Conservation (phyloP, 1,140 invertebrate species). For the Rhagoletis pomonella region DNA sequence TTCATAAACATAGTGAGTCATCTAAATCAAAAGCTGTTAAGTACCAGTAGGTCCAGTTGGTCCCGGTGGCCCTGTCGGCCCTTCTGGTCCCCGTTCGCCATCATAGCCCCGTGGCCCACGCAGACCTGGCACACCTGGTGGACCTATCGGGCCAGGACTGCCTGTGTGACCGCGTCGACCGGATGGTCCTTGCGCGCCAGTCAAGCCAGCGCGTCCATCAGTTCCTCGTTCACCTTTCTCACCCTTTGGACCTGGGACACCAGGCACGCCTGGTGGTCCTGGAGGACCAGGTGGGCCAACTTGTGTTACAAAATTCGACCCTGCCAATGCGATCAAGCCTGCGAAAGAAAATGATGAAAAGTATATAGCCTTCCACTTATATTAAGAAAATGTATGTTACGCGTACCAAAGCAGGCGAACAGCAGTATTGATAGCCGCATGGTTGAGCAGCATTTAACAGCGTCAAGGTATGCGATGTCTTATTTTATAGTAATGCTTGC, state of each 20-base stretch:
- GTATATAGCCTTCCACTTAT: background rate
- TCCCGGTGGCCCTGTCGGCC: conserved; percentile 54
- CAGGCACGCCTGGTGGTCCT: conserved; percentile 56
- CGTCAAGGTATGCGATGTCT: background rate
- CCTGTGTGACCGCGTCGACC: conserved; percentile 55
- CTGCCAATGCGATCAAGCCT: conserved; percentile 10
- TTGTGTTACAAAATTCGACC: background rate
- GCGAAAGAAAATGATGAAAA: background rate
- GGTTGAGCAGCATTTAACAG: background rate
- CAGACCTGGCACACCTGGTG: conserved; percentile 50
- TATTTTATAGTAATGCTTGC: background rate
- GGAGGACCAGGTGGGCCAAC: conserved; percentile 46
- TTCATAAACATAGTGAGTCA: background rate
- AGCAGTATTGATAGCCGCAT: background rate
- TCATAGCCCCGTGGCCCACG: conserved; percentile 53
- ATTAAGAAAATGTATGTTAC: background rate
- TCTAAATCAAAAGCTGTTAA: background rate
- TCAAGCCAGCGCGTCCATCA: conserved; percentile 41
- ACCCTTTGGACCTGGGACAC: conserved; percentile 40
- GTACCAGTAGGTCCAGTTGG: conserved; percentile 54
- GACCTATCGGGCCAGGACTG: conserved; percentile 33
- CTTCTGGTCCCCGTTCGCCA: conserved; percentile 55
- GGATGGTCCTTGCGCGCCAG: conserved; percentile 43
- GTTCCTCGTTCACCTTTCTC: conserved; percentile 40
- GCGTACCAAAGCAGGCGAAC: conserved; percentile 3